Percentiles rank a stretch among this genome's conserved stretches.
Conservation (phyloP, 2,888 invertebrate species). For the Zaprionus bogoriensis region DNA sequence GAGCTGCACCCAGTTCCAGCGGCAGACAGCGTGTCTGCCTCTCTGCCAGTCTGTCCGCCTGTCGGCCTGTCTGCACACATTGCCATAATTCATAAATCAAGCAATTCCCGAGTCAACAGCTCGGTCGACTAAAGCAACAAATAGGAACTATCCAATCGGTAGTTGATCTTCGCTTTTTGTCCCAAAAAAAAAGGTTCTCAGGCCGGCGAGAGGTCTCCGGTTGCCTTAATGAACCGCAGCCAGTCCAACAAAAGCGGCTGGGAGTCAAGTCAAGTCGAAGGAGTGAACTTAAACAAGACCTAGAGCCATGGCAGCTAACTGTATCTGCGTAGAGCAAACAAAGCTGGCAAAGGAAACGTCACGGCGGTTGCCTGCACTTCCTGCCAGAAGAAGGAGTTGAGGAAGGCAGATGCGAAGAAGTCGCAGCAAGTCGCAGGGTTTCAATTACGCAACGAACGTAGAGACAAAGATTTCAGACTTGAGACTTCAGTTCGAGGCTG, state of each 20-base stretch:
- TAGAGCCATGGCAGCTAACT: slow-evolving; percentile 42
- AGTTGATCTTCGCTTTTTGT: background rate
- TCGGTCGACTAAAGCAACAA: slow-evolving; percentile 55
- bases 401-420: slow-evolving; percentile 3
- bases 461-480: slow-evolving; percentile 11
- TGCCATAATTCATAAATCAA: slow-evolving; percentile 80
- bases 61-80: slow-evolving; percentile 71
- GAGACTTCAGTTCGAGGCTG: background rate
- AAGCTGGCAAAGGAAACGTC: slow-evolving; percentile 70
- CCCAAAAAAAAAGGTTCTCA: slow-evolving; percentile 38
- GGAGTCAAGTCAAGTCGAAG: slow-evolving; percentile 69
- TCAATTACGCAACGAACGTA: slow-evolving; percentile 57
- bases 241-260: too few relatives aligned
- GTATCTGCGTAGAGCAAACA: slow-evolving; percentile 47
- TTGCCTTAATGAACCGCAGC: slow-evolving; percentile 77
- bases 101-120: slow-evolving; percentile 67
- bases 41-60: too few relatives aligned
- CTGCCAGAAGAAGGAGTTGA: slow-evolving; percentile 39
- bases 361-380: slow-evolving; percentile 74
- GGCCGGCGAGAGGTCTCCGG: slow-evolving; percentile 59
- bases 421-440: slow-evolving; percentile 41
- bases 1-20: background rate
- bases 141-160: slow-evolving; percentile 54
- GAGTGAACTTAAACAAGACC: slow-evolving; percentile 31
- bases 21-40: slow-evolving; percentile 54